Percentiles rank a stretch among this genome's conserved stretches.
Evolutionary conservation across 2,113 vertebrate species (phyloP).

Genomic region (Syngnathus floridae): DNA sequence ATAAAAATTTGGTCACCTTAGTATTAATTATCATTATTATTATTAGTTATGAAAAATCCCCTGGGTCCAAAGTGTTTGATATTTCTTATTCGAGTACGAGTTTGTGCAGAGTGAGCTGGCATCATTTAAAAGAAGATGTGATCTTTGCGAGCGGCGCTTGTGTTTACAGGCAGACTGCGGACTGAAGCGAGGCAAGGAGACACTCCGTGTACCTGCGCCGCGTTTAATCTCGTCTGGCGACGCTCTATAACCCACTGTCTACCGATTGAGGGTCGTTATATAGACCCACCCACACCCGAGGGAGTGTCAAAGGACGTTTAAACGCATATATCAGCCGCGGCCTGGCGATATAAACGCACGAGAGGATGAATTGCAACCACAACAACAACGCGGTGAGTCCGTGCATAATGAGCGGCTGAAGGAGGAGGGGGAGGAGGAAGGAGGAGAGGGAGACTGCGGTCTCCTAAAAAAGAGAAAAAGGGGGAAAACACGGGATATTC

Average conservation of each 20-base stretch:
- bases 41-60: too few relatives aligned
- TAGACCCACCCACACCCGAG: neutral
- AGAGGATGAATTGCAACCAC: conserved; percentile 35
- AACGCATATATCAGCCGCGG: neutral
- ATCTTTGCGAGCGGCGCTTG: conserved; percentile 62
- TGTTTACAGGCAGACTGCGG: conserved; percentile 71
- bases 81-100: neutral
- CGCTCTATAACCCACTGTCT: neutral
- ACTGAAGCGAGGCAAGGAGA: conserved; percentile 37
- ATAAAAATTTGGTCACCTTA: neutral
- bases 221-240: conserved; percentile 26
- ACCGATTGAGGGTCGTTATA: conserved; percentile 12
- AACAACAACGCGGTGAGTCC: conserved; percentile 53
- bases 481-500: conserved; percentile 48
- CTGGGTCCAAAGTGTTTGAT: neutral
- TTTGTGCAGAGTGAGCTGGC: conserved; percentile 35
- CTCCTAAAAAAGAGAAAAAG: conserved; percentile 23
- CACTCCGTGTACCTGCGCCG: conserved; percentile 46
- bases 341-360: neutral
- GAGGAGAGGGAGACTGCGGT: conserved; percentile 59
- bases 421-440: conserved; percentile 53
- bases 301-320: conserved; percentile 2
- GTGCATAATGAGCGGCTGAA: conserved; percentile 52
- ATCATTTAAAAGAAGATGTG: conserved; percentile 10
- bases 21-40: too few relatives aligned